Evolutionary conservation across 2,113 vertebrate genomes (phyloP).

Genomic region (Sapajus apella): DNA sequence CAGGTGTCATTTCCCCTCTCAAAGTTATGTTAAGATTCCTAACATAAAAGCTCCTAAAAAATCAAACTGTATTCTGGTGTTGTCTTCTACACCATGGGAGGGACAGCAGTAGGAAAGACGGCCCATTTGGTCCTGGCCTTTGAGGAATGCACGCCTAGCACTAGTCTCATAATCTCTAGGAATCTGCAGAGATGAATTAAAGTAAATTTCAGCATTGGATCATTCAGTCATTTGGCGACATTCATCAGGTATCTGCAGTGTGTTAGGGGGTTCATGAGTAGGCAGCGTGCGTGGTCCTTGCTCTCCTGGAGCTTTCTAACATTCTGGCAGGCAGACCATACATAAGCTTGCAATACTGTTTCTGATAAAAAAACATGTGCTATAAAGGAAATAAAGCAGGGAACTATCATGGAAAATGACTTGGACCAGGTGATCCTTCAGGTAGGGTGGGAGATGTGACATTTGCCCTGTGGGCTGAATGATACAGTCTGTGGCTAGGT

Average conservation of each 20-base stretch:
- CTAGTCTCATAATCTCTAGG: not conserved
- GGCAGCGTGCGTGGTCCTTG: not conserved
- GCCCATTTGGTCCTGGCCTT: not conserved
- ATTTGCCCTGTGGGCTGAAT: not conserved
- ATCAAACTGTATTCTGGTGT: not conserved
- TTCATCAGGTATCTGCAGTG: rapidly evolving
- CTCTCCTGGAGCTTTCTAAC: not conserved
- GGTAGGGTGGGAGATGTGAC: not conserved
- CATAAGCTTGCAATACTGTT: not conserved
- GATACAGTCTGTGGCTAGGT: no score
- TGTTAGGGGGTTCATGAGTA: rapidly evolving
- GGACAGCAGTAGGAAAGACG: not conserved
- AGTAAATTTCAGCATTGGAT: not conserved
- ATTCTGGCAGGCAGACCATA: not conserved
- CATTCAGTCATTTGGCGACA: rapidly evolving
- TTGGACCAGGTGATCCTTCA: rapidly evolving
- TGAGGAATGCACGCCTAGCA: not conserved
- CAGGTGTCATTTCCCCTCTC: not conserved
- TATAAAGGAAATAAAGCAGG: not conserved
- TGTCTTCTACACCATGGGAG: not conserved
- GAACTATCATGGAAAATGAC: not conserved
- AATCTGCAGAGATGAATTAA: not conserved
- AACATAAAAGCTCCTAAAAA: not conserved
- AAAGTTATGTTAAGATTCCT: not conserved
- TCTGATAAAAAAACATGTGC: not conserved